Base-by-base conservation (phyloP, 1,140 invertebrate genomes). In the Eumeta japonica region DNA sequence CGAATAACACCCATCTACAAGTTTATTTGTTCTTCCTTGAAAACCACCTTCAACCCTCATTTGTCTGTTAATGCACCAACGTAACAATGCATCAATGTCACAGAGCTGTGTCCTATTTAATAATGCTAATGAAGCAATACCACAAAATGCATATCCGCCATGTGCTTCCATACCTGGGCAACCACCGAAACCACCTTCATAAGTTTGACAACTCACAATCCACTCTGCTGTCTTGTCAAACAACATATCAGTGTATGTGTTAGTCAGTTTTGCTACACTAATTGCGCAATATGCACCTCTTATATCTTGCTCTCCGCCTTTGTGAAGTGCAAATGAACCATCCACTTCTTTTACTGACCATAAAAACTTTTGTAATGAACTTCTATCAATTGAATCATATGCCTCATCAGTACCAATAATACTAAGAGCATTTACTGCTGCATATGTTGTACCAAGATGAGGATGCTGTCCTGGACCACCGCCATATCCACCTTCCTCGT, bases 101-200 rank as follows among this genome's bases (percentile, higher is more conserved):
- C 89, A 93, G 16, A 88, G 76, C 41, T 88, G 67, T n/a, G 86
- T 83, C 61, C 86, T 83, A 45, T 86, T 84, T 4, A 99, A 76
- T 35, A 99, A 68, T 10, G 87, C 82, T 10, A 99, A 77, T 2
- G 90, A 81, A 30, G 96, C 93, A 24, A 98, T 78, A 7, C 89
- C 95, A 83, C 97, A 99, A 76, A 95, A 98, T 4, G 95, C 87
- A 74, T 98, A 98, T 13, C 97, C 97, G 3, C 97, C 97, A 78
- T 99, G 97, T 13, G 97, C 97, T 76, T 99, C 97, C 81, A 94
- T 85, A 10, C 90, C 92, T 12, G 95, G 96, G 56, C 81, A 86
- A 1, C 94, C 95, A 34, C 87, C 89, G 81, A 99, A 98, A 1
- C 97, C 97, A 33, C 97, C 97, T 79, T 99, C 97, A 78, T 97